Conservation (phyloP, 1,140 invertebrate species). For the Leptopilina clavipes region DNA sequence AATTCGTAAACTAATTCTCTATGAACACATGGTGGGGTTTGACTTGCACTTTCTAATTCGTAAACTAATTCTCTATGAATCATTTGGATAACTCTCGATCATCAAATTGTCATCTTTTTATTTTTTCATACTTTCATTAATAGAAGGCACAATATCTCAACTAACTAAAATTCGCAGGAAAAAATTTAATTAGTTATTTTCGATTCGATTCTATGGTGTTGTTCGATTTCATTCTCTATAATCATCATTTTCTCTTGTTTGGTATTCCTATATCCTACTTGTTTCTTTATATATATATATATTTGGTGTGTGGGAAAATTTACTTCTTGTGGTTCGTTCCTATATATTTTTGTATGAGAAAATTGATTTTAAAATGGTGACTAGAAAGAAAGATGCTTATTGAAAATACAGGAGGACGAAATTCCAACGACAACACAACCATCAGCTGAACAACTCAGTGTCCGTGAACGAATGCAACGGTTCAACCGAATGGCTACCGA, state of each 20-base stretch:
- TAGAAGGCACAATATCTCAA: neutral
- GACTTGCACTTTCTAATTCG: slow-evolving; percentile 30
- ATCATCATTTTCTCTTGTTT: neutral
- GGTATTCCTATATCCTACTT: neutral
- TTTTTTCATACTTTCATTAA: neutral
- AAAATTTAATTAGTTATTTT: neutral
- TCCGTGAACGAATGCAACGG: slow-evolving; percentile 93
- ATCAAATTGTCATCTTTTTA: neutral
- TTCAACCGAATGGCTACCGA: slow-evolving; percentile 91
- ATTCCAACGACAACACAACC: slow-evolving; percentile 57
- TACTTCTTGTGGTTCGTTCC: neutral
- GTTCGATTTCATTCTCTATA: neutral
- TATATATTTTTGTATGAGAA: neutral
- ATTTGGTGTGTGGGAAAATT: neutral
- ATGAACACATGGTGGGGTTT: neutral
- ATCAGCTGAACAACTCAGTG: slow-evolving; percentile 81
- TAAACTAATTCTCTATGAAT: neutral
- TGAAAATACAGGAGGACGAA: slow-evolving; percentile 71
- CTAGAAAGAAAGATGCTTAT: neutral
- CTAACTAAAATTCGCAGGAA: neutral
- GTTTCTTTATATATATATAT: too few relatives aligned
- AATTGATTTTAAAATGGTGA: neutral
- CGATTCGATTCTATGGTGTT: neutral
- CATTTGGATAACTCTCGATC: slow-evolving; percentile 6
- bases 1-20: neutral